Evolutionary conservation across 2,888 invertebrate species (phyloP), one percentile per base, ranked within the genome.

Genomic region (Agriopis marginaria): DNA sequence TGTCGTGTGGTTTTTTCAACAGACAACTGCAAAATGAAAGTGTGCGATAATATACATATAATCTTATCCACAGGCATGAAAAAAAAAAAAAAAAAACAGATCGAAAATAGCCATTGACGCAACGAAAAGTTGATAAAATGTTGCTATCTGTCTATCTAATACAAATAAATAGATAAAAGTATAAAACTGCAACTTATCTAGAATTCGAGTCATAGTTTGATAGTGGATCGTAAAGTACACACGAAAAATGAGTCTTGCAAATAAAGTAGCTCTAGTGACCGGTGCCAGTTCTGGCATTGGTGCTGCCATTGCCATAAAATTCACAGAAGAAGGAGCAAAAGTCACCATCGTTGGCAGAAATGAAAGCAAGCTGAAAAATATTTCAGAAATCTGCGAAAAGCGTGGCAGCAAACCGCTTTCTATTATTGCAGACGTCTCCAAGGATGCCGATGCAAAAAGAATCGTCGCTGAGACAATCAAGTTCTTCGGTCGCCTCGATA

Each of bases 201-300:
- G n/a, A 54, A 42, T 14, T 10, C 3, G 4, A 8, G 8, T 10
- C 40, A 39, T 9, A 55, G 9, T 14, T n/a, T 6, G 14, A 55
- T 40, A 40, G 40, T 0, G 40, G 10, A 7, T 56, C n/a, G 10
- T 42, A 42, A 42, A 49, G 42, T 7, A 40, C 51, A 45, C 49
- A 54, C 50, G 50, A 67, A 73, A 61, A 68, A 32, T 82, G 83
- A 72, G 66, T 76, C 78, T 82, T 17, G 65, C 68, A 39, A 68
- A 78, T 60, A 81, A 81, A 80, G 79, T 81, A 0, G 77, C 79
- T 51, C 54, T 83, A 55, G 75, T 82, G 3, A 83, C 81, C 10
- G 82, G 81, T 7, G 32, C 32, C 32, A 32, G 32, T 32, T 32
- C 32, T 32, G 32, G 32, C 32, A 32, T 32, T 5, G 32, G 76